phyloP scores from a whole-genome alignment of 2,888 invertebrate genomes.

The Plusia festucae region DNA sequence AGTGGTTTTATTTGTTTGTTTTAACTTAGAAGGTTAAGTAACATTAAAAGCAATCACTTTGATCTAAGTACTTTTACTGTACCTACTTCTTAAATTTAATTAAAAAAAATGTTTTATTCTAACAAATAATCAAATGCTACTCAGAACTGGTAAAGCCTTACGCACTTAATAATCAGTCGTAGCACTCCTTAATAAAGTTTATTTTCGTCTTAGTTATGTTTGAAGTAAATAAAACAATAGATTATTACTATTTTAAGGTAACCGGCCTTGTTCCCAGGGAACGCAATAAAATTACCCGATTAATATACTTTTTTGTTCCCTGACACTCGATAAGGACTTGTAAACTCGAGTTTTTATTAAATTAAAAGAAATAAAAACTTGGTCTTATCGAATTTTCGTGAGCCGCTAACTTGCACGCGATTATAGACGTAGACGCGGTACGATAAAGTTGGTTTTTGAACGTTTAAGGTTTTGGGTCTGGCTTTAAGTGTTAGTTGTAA shows the following conservation, averaged over 20 bases:
- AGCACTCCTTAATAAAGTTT: not conserved
- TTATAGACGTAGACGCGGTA: conserved; percentile 9
- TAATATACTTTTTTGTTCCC: conserved; percentile 44
- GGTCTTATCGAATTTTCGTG: conserved; percentile 18
- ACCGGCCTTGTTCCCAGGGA: conserved; percentile 26
- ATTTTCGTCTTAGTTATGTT: not conserved
- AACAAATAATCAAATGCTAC: too few species aligned
- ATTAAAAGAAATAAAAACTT: conserved; percentile 41
- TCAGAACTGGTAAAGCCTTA: not conserved
- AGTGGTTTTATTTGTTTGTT: not conserved
- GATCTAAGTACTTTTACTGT: too few species aligned
- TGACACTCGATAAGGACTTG: conserved; percentile 42
- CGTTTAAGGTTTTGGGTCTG: not conserved
- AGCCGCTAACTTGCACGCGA: not conserved
- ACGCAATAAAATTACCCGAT: conserved; percentile 45
- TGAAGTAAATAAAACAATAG: conserved; percentile 17
- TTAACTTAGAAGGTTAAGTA: not conserved
- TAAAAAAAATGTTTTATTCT: too few species aligned
- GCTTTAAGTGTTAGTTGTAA: not conserved
- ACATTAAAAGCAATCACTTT: not conserved
- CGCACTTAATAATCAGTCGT: conserved; percentile 10
- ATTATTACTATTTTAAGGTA: conserved; percentile 33
- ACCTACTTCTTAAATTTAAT: too few species aligned
- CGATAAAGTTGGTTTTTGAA: not conserved
- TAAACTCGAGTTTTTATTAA: conserved; percentile 43